phyloP scores from a whole-genome alignment of 2,113 vertebrate genomes.

The Upupa epops region DNA sequence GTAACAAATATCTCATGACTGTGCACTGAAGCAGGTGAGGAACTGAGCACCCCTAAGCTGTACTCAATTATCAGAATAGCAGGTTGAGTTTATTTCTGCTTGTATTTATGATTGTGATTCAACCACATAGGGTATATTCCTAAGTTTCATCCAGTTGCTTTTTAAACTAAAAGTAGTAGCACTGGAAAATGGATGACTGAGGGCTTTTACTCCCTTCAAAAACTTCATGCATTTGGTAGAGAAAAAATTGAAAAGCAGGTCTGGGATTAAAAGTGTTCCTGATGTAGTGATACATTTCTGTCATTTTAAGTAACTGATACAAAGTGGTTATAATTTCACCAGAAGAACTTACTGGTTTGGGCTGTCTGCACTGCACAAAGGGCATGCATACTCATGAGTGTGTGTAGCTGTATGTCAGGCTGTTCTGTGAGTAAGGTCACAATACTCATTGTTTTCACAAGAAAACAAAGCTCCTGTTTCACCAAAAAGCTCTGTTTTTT shows the following conservation, averaged over 20 bases:
- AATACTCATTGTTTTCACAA: background rate
- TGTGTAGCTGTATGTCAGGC: background rate
- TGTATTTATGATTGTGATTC: background rate
- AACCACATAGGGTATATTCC: background rate
- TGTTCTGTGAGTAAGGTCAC: background rate
- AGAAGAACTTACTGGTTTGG: background rate
- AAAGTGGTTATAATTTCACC: background rate
- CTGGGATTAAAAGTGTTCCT: background rate
- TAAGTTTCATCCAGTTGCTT: background rate
- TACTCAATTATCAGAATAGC: background rate
- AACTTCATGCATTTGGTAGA: background rate
- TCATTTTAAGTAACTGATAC: background rate
- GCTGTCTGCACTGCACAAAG: background rate
- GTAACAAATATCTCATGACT: background rate
- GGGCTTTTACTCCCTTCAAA: background rate
- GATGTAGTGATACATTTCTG: background rate
- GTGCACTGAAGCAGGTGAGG: background rate
- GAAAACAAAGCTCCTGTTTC: background rate
- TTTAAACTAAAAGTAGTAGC: background rate
- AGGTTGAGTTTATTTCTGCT: background rate
- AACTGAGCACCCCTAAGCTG: background rate
- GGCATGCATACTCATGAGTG: accelerated
- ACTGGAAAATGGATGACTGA: background rate
- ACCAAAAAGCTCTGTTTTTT: background rate
- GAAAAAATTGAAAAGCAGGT: background rate